Base-by-base conservation (phyloP, 2,888 invertebrate species). In the Apantesis nais region DNA sequence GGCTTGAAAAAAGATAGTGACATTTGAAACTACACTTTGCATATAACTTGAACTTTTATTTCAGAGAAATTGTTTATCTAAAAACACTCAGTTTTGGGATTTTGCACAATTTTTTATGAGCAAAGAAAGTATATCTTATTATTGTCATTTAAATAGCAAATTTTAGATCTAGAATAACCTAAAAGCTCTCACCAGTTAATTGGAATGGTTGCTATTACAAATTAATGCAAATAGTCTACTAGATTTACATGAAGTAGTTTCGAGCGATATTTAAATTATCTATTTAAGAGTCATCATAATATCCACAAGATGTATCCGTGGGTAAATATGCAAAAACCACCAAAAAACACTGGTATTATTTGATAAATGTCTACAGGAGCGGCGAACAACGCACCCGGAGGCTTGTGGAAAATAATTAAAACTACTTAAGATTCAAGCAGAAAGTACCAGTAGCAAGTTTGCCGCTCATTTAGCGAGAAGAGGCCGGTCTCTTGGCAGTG, bases 401-500 rank as follows among this genome's bases (percentile, higher is more conserved):
- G 92, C 91, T 86, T 85, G 88, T 87, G 90, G 90, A 87, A 92
- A 92, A 93, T 94, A 93, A 94, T 94, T 94, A 93, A 94, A 94
- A 93, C 93, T 93, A 93, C 91, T 94, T 94, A 92, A 93, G 89
- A 94, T 94, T 93, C 93, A 92, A 91, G 87, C 91, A 88, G 92
- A 90, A 90, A 91, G 90, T 90, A 86, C 88, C 89, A 85, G 92
- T 88, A 90, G 91, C 90, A 87, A 86, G 91, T 89, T 87, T 86
- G 89, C 87, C 86, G 89, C 89, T 92, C 91, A 92, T 92, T 92
- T 91, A 89, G 88, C 86, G 83, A 81, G 85, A 81, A 80, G 82
- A 78, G 85, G 87, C 88, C 86, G 87, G 87, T 85, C 84, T 72
- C 79, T 80, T 86, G 83, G 82, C 77, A 82, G 82, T 86, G 89